Evolutionary conservation across 2,888 invertebrate species (phyloP).

Genomic region (Dione vanillae): DNA sequence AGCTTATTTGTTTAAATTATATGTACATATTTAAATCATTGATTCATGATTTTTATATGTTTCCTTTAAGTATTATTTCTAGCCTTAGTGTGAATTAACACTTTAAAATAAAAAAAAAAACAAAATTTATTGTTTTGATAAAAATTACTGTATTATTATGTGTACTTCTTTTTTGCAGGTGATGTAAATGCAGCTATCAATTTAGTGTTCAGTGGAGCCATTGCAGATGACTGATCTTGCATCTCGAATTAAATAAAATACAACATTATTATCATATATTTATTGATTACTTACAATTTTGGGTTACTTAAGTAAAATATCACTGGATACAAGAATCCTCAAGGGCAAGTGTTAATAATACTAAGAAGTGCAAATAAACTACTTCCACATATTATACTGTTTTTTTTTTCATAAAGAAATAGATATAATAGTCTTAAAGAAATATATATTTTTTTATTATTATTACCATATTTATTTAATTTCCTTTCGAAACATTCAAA

Average conservation of each 20-base stretch:
- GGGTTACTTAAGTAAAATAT: constrained; percentile 62
- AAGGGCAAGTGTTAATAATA: constrained; percentile 52
- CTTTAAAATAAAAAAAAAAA: too few relatives aligned
- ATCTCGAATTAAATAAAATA: constrained; percentile 28
- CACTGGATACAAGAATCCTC: constrained; percentile 66
- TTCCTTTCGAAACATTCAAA: not conserved
- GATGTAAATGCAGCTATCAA: constrained; percentile 96
- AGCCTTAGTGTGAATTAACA: too few relatives aligned
- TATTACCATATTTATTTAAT: not conserved
- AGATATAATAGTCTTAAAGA: not conserved
- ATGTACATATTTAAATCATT: too few relatives aligned
- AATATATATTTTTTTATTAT: not conserved
- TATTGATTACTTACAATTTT: constrained; percentile 58
- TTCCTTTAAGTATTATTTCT: too few relatives aligned
- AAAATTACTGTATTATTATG: not conserved
- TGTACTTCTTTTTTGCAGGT: constrained; percentile 81
- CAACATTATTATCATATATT: constrained; percentile 46
- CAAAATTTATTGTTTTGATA: too few relatives aligned
- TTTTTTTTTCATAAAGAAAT: constrained; percentile 8
- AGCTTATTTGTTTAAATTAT: too few relatives aligned
- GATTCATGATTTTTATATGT: too few relatives aligned
- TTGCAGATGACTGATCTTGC: constrained; percentile 64
- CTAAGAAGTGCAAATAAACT: constrained; percentile 37
- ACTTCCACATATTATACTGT: constrained; percentile 29
- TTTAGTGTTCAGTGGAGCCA: constrained; percentile 88